Evolutionary conservation across 2,113 vertebrate genomes (phyloP), one percentile per base, ranked within the genome.

Genomic region (Salvelinus alpinus): DNA sequence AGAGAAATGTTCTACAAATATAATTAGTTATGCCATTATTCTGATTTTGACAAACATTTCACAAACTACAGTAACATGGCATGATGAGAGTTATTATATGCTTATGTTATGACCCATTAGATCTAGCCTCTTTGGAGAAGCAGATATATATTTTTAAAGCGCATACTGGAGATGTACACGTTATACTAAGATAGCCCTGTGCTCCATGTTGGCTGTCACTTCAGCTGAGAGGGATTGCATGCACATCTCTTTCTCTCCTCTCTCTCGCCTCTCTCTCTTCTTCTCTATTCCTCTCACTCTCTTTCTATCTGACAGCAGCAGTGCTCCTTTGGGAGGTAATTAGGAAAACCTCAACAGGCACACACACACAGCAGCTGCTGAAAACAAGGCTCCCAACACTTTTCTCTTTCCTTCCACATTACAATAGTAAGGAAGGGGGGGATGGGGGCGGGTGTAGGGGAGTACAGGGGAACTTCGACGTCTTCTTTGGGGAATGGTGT

Each of bases 241-340:
- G 59, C 78, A 66, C 44, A 31, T 81, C 78, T 78, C 83, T 74
- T 72, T 73, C 67, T 62, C 20, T 60, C 34, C 57, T 73, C 18
- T 44, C 20, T 60, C 29, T 24, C 31, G 18, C 80, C 81, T 79
- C 25, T 59, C 14, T 51, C 16, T 71, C 34, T 78, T 79, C 80
- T 79, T 22, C 81, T 66, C 71, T 65, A 71, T 71, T 74, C 77
- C n/a, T 62, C 25, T 65, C 38, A 71, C 69, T 78, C 77, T 80
- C 78, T 76, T 74, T 87, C 80, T 82, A 68, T 86, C 81, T 87
- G 83, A 89, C 89, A 90, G 85, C 87, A 88, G 80, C 59, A 44
- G 54, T 34, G 74, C 80, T 93, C 92, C 93, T 92, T 84, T 82
- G 92, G 92, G 92, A 93, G 86, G 88, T 91, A 93, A 94, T 93